Conservation (phyloP, 2,888 invertebrate genomes). For the Helleia helle region DNA sequence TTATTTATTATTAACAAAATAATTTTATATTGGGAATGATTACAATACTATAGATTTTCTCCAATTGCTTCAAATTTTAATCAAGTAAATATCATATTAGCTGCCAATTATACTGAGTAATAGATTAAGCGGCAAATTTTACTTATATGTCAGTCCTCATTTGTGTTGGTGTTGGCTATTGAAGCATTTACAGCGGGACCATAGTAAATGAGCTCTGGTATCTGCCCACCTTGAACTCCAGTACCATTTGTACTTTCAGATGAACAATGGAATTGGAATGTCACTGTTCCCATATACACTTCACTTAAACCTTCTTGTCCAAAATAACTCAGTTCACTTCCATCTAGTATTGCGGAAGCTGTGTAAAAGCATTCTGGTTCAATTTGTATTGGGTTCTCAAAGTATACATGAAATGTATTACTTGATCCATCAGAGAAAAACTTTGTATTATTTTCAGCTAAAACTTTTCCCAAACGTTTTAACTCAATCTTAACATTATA, state of each 20-base stretch:
- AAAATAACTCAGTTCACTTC: conserved; percentile 95
- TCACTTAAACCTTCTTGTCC: conserved; percentile 98
- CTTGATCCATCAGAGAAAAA: conserved; percentile 98
- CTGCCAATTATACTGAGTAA: conserved; percentile 42
- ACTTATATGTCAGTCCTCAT: conserved; percentile 65
- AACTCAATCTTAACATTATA: conserved; percentile 96
- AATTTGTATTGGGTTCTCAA: conserved; percentile 88
- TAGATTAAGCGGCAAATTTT: conserved; percentile 40
- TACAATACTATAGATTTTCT: conserved; percentile 23
- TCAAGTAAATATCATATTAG: not conserved
- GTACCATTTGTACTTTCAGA: conserved; percentile 98
- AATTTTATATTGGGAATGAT: conserved; percentile 54
- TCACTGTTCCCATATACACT: conserved; percentile 92
- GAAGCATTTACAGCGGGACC: conserved; percentile 79
- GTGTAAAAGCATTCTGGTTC: conserved; percentile 96
- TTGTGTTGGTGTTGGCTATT: conserved; percentile 50
- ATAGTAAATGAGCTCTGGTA: conserved; percentile 96
- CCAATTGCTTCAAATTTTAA: conserved; percentile 13
- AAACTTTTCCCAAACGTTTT: conserved; percentile 88
- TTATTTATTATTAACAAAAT: conserved; percentile 40
- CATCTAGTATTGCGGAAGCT: conserved; percentile 95
- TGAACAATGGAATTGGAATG: conserved; percentile 97
- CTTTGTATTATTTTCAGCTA: conserved; percentile 93
- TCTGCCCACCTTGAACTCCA: conserved; percentile 97
- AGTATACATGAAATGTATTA: conserved; percentile 91